Conservation (phyloP, 2,113 vertebrate species). For the Lagopus leucura region DNA sequence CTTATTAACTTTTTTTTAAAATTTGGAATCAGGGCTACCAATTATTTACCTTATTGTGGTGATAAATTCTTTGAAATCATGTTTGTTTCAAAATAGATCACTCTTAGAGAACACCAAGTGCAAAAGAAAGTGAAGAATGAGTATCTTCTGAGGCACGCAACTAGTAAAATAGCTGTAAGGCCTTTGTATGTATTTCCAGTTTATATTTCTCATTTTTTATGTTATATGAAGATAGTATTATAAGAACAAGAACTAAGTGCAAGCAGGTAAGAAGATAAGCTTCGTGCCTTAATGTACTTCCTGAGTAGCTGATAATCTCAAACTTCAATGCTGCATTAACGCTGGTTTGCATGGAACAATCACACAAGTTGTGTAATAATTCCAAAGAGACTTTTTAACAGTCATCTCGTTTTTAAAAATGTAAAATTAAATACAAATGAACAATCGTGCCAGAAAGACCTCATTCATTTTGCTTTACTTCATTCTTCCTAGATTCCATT, state of each 20-base stretch:
- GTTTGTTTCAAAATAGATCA: background rate
- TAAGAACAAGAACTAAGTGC: constrained; percentile 51
- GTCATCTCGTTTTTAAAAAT: constrained; percentile 56
- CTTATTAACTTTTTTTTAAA: background rate
- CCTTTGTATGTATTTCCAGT: constrained; percentile 53
- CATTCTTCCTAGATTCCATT: constrained; percentile 51
- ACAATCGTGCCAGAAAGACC: constrained; percentile 38
- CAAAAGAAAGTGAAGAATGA: background rate
- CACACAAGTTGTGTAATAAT: background rate
- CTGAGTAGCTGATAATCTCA: constrained; percentile 58
- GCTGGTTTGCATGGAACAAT: constrained; percentile 3
- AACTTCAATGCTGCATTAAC: background rate
- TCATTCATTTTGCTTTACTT: constrained; percentile 60
- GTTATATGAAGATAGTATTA: constrained; percentile 54
- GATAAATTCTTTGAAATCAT: background rate
- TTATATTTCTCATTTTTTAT: constrained; percentile 57
- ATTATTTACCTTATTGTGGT: background rate
- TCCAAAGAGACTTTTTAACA: constrained; percentile 57
- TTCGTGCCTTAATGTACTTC: constrained; percentile 59
- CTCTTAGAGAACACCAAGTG: background rate
- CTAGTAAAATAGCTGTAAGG: background rate
- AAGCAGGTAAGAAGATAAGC: constrained; percentile 57
- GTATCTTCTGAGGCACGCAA: background rate
- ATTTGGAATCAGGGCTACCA: background rate
- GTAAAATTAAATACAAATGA: constrained; percentile 65